These are phyloP conservation scores for Platerodrilus igneus DNA, from an alignment of 2,888 invertebrate species.

Conservation along the genomic window DNA sequence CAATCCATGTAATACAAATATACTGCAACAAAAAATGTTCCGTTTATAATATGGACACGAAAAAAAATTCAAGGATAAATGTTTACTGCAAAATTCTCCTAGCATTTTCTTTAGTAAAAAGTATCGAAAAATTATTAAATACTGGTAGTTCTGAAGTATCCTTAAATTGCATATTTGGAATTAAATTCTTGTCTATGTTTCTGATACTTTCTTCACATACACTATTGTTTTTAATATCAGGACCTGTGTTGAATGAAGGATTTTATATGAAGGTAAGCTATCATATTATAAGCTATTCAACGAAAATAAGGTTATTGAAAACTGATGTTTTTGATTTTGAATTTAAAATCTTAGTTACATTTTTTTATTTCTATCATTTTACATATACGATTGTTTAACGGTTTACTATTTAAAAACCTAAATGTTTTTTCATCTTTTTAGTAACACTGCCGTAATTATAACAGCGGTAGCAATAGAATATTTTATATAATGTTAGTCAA, in stretches of 20 bases:
- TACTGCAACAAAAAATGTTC: constrained; percentile 28
- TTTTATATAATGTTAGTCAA: no score
- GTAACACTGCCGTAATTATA: no score
- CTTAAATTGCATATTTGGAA: constrained; percentile 54
- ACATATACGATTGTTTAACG: no score
- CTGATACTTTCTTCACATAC: constrained; percentile 65
- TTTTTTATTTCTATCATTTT: no score
- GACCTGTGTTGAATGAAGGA: constrained; percentile 62
- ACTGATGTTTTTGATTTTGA: no score
- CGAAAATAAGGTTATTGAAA: no score
- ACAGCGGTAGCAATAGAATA: no score
- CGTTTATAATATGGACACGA: constrained; percentile 29
- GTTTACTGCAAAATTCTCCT: constrained; percentile 35
- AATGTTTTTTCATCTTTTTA: no score
- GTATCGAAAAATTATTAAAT: constrained; percentile 56
- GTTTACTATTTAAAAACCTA: no score
- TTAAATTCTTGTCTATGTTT: constrained; percentile 64
- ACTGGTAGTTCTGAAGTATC: constrained; percentile 56
- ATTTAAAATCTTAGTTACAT: no score
- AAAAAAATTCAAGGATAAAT: constrained; percentile 17
- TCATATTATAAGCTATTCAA: constrained; percentile 12
- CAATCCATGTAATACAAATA: constrained; percentile 32
- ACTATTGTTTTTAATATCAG: constrained; percentile 61
- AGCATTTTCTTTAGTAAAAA: constrained; percentile 59
- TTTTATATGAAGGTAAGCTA: constrained; percentile 56